These are phyloP conservation scores for Stomatorhinus walkeri DNA, from an alignment of 2,797 vertebrate genomes.

Conservation along the genomic window DNA sequence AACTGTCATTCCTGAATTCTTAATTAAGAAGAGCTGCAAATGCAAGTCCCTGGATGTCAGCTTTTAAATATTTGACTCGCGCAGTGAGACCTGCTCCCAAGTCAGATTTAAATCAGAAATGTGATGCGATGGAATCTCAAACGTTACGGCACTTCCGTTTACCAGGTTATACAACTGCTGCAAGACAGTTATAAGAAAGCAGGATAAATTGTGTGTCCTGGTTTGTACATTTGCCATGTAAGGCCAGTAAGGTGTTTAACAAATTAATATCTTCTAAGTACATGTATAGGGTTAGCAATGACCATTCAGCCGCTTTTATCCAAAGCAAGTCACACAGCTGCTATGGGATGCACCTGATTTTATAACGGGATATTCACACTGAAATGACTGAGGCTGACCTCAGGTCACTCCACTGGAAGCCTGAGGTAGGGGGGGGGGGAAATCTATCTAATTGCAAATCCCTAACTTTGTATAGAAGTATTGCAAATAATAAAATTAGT, in stretches of 20 bases:
- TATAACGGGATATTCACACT: neutral
- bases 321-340: neutral
- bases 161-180: neutral
- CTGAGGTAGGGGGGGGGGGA: neutral
- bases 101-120: neutral
- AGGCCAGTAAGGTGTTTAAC: neutral
- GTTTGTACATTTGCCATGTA: neutral
- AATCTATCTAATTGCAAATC: neutral
- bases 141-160: neutral
- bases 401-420: neutral
- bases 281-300: neutral
- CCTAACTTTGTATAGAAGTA: neutral
- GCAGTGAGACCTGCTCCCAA: neutral
- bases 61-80: constrained; percentile 14
- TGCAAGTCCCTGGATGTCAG: constrained; percentile 7
- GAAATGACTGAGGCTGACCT: neutral
- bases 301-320: neutral
- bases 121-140: neutral
- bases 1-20: neutral
- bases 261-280: neutral
- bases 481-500: neutral
- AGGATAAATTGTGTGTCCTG: neutral
- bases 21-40: constrained; percentile 5
- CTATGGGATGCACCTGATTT: neutral
- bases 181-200: neutral